Evolutionary conservation across 2,113 vertebrate species (phyloP), one percentile per base, ranked within the genome.

Genomic region (Triplophysa tibetana): DNA sequence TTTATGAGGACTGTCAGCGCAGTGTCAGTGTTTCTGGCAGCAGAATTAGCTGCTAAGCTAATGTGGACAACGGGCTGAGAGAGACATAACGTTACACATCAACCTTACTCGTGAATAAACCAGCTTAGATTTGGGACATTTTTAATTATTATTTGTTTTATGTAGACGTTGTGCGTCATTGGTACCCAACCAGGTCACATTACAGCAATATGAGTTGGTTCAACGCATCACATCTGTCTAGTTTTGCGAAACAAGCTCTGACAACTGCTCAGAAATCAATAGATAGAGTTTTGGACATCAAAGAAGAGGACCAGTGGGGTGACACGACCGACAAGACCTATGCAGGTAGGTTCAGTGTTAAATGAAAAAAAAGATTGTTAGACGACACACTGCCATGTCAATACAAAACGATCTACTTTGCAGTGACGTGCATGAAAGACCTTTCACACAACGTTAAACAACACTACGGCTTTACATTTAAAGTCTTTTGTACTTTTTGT

Each of bases 221-320:
- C 85, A 99, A 99, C 89, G 91, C 98, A n/a, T 96, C 97, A 52
- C 97, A 99, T 77, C 89, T 99, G 58, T 99, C 98, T 69, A 99
- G 91, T 87, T 99, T 99, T 83, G 97, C 97, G 66, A 99, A 99
- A 89, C 98, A 99, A 93, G 98, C 98, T 80, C 91, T 99, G 85
- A 97, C 96, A 58, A 93, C 95, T 87, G 98, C 98, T 64, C 98
- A 99, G 92, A 98, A 99, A 82, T 99, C 98, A 66, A 99, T 99
- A 84, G 97, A 99, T 88, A 90, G 98, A 78, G 98, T 99, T 63
- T 87, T 99, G 91, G 98, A 99, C 85, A 99, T 99, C 82, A 92
- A 98, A 89, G 95, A 96, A 69, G 97, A 96, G 82, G 96, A 96
- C 80, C 93, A 93, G 68, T 99, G 97, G 96, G 91, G 89, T 43